phyloP scores from a whole-genome alignment of 2,888 invertebrate species.

The Tanytarsus gracilentus region DNA sequence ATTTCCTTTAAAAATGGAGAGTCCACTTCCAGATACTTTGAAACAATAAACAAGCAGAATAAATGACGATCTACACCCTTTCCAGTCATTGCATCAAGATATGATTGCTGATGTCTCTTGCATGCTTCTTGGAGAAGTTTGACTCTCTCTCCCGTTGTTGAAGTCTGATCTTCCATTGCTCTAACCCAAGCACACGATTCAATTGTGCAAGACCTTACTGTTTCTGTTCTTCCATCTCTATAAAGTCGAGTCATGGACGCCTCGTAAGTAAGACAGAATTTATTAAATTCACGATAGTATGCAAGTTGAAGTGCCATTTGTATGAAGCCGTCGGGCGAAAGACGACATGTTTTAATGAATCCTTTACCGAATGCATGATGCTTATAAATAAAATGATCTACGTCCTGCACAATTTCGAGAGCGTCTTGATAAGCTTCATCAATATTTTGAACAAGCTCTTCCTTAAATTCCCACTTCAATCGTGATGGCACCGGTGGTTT shows the following conservation, averaged over 20 bases:
- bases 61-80: conserved; percentile 88
- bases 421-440: conserved; percentile 58
- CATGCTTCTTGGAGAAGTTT: conserved; percentile 61
- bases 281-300: conserved; percentile 74
- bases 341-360: conserved; percentile 77
- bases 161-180: conserved; percentile 63
- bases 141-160: conserved; percentile 51
- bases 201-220: conserved; percentile 80
- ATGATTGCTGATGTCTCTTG: conserved; percentile 66
- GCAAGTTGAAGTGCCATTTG: conserved; percentile 88
- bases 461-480: conserved; percentile 72
- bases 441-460: conserved; percentile 57
- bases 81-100: conserved; percentile 91
- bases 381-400: not conserved
- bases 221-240: conserved; percentile 89
- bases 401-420: conserved; percentile 39
- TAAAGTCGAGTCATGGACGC: conserved; percentile 91
- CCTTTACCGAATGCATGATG: conserved; percentile 41
- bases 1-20: conserved; percentile 86
- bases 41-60: conserved; percentile 89
- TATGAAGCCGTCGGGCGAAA: conserved; percentile 87
- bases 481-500: conserved; percentile 67
- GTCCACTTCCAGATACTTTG: conserved; percentile 84
- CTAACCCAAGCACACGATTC: conserved; percentile 81
- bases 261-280: conserved; percentile 88